These are phyloP conservation scores for Oligia fasciuncula DNA, from an alignment of 2,888 invertebrate genomes.

Conservation along the genomic window DNA sequence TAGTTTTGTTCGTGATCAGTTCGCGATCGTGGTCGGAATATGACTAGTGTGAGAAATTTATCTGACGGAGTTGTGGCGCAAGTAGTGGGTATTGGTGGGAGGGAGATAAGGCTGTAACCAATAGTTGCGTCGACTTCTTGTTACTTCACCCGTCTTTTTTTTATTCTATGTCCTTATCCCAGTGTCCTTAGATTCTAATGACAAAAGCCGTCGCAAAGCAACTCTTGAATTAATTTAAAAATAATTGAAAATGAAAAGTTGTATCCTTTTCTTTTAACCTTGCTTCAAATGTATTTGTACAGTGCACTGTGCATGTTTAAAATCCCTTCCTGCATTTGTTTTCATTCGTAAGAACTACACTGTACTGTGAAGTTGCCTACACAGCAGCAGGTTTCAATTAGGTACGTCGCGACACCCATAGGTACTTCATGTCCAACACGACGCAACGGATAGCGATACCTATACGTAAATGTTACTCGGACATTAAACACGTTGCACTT, in stretches of 20 bases:
- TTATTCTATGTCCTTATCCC: not conserved
- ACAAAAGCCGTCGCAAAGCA: too few species aligned
- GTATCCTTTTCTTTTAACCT: not conserved
- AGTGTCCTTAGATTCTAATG: not conserved
- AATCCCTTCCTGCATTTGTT: conserved; percentile 1
- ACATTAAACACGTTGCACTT: conserved; percentile 5
- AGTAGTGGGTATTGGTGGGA: not conserved
- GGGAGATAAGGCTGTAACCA: not conserved
- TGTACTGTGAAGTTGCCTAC: not conserved
- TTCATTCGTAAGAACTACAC: conserved; percentile 14
- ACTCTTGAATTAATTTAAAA: too few species aligned
- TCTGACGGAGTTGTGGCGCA: not conserved
- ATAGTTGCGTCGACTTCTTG: not conserved
- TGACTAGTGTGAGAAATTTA: conserved; percentile 17
- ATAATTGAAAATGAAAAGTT: not conserved
- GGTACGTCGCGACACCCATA: conserved; percentile 1
- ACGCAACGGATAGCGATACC: not conserved
- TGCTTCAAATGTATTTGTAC: not conserved
- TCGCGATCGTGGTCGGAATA: conserved; percentile 25
- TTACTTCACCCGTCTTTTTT: not conserved
- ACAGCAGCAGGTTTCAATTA: conserved; percentile 25
- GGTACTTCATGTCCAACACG: conserved; percentile 1
- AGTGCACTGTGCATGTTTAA: not conserved
- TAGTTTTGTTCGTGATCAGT: conserved; percentile 40
- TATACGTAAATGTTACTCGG: not conserved